phyloP scores from a whole-genome alignment of 2,797 vertebrate species.

The Pantherophis alleghaniensis region DNA sequence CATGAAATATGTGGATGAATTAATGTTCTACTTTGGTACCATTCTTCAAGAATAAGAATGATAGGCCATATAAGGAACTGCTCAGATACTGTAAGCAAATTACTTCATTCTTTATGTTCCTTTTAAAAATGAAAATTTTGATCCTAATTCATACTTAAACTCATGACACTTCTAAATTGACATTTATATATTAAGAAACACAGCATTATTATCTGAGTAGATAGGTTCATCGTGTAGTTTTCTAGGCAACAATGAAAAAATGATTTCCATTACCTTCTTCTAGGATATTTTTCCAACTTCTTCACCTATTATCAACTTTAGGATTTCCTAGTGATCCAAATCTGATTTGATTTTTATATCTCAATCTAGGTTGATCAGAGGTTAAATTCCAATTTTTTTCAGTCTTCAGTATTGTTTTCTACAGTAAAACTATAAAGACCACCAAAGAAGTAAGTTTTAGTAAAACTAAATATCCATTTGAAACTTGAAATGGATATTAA shows the following conservation, averaged over 20 bases:
- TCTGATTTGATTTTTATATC: neutral
- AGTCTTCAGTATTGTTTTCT: neutral
- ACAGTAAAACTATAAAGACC: neutral
- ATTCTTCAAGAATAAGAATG: slow-evolving; percentile 36
- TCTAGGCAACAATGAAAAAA: neutral
- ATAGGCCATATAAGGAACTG: slow-evolving; percentile 48
- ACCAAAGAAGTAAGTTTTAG: neutral
- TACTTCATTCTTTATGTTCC: neutral
- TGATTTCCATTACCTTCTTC: neutral
- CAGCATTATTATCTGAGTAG: neutral
- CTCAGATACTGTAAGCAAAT: slow-evolving; percentile 28
- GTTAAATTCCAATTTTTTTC: neutral
- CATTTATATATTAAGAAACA: neutral
- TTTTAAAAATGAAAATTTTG: slow-evolving; percentile 5
- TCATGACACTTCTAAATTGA: neutral
- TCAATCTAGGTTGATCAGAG: neutral
- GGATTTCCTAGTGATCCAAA: neutral
- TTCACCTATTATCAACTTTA: neutral
- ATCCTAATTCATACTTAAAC: slow-evolving; percentile 9
- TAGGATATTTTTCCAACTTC: neutral
- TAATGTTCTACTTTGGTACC: slow-evolving; percentile 38
- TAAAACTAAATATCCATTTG: neutral
- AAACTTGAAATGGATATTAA: neutral
- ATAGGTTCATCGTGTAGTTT: neutral
- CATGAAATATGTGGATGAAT: slow-evolving; percentile 52